Percentiles rank a stretch among this genome's conserved stretches.
Conservation (phyloP, 2,888 invertebrate genomes). For the Tillus elongatus region DNA sequence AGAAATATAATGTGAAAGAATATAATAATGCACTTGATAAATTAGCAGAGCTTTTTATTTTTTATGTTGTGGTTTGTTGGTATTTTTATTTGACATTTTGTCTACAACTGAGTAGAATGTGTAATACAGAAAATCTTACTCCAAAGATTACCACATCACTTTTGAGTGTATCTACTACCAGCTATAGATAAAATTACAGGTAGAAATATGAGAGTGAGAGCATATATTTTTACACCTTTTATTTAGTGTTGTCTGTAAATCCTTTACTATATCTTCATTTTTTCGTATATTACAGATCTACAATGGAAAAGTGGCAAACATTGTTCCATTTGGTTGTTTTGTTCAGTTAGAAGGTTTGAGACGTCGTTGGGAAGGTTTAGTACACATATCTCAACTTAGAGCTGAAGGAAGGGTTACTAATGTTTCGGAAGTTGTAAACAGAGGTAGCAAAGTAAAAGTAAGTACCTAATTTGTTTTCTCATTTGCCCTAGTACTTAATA, state of each 20-base stretch:
- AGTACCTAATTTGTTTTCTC: slow-evolving; percentile 20
- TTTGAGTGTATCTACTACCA: no score
- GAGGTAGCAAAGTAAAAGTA: slow-evolving; percentile 83
- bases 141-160: no score
- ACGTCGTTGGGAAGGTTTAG: slow-evolving; percentile 88
- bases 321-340: slow-evolving; percentile 97
- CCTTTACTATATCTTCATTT: background rate
- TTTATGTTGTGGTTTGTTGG: no score
- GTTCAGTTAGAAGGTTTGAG: slow-evolving; percentile 88
- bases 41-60: no score
- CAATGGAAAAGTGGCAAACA: slow-evolving; percentile 86
- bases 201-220: no score
- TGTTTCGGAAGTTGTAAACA: slow-evolving; percentile 85
- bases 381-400: slow-evolving; percentile 91
- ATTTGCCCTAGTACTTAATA: slow-evolving; percentile 6
- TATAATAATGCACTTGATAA: no score
- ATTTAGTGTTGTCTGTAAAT: slow-evolving; percentile 3
- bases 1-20: no score
- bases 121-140: no score
- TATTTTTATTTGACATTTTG: no score
- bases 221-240: no score
- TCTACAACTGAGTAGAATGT: no score
- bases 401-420: slow-evolving; percentile 89
- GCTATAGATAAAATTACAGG: no score
- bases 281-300: slow-evolving; percentile 60